Evolutionary conservation across 2,113 vertebrate genomes (phyloP), one percentile per base, ranked within the genome.

Genomic region (Phylloscopus trochiloides): DNA sequence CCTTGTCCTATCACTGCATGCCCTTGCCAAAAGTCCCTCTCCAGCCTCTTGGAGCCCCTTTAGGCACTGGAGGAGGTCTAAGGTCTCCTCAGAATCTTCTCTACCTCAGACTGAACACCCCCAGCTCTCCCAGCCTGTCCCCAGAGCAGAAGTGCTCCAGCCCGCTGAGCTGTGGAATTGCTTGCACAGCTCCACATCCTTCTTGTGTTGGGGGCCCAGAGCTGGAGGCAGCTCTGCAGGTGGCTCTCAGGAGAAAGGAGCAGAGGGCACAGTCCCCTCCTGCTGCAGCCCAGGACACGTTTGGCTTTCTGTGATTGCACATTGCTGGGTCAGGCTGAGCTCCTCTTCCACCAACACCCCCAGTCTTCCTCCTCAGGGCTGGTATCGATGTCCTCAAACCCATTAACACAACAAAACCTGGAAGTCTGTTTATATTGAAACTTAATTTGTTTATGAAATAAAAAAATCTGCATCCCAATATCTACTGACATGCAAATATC

Each of bases 391-490:
- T 87, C 66, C 66, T 92, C 32, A 74, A 85, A 14, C 3, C 48
- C 24, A 75, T 85, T 68, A 89, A 80, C 62, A 85, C 57, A 95
- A 80, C 34, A 92, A 71, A 89, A 84, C 22, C 21, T 38, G 25
- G 36, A 86, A 84, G 42, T 6, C 42, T 65, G 52, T 71, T 91
- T 68, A 63, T 40, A 85, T 40, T 38, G 38, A 63, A 70, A 55
- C 17, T 24, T 34, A 22, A 74, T 95, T 92, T 84, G 67, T 74
- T 92, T 85, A 88, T 57, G 48, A 93, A 94, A 65, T 58, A 90
- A 57, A 65, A 65, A 78, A 34, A 42, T 76, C 82, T 94, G 87
- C 58, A 79, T 88, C 66, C 62, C 55, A 72, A 7, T 90, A 86
- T 65, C 74, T 72, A 59, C 68, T 51, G 84, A 42, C 74, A 88